Base-by-base conservation (phyloP, 2,113 vertebrate species). In the Ophiodon elongatus region DNA sequence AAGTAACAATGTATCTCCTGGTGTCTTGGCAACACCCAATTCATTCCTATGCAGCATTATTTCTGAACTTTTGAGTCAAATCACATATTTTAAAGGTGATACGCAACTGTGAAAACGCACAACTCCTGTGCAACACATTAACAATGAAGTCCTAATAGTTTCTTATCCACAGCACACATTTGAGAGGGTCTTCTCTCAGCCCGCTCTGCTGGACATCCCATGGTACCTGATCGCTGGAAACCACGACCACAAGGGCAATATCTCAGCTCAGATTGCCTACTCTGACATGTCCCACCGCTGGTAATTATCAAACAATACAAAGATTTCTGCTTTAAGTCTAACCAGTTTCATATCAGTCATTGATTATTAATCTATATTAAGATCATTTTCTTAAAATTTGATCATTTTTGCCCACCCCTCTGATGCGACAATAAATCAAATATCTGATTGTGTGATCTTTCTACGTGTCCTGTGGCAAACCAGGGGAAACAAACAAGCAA, bases 221-320 rank as follows among this genome's bases (percentile, higher is more conserved):
- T 95, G 93, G 95, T 93, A 93, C 84, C 76, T 95, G 45, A 17
- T 93, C 13, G 94, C 85, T 54, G 94, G 94, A 74, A 95, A 95
- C 84, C 93, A 95, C 2, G 93, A 95, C 84, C 93, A 95, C 68
- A 67, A 63, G 27, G 86, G 93, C 57, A 95, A 94, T 31, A 82
- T 95, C 17, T 94, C 93, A 0, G 94, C 93, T n/a, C 94, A 95
- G 73, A 90, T 94, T 6, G 90, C 88, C 17, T 95, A 95, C 76
- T 95, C 94, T 13, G 39, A 71, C 35, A 72, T 45, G 33, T 94
- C 93, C 27, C 72, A 88, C 23, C 86, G 93, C 83, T 95, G 94
- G 93, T 94, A 9, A 19, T 15, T 15, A 59, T 29, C 56, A 15
- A 25, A 59, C 14, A 14, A 6, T 13, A 29, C 27, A 2, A 27